phyloP scores from a whole-genome alignment of 2,888 invertebrate genomes.

The Nephrocerus scutellatus region DNA sequence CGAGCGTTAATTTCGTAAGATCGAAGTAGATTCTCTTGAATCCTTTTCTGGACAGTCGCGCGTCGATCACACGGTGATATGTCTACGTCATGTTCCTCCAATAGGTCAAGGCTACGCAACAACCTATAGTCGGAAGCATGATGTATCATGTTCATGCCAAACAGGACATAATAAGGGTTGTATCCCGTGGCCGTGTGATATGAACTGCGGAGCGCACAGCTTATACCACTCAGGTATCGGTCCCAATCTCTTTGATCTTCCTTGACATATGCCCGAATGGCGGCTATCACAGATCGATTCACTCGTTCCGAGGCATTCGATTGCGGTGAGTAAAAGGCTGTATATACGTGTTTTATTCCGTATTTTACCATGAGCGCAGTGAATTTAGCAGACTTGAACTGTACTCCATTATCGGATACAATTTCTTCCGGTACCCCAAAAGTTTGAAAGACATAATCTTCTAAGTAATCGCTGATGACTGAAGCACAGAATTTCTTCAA shows the following conservation, averaged over 20 bases:
- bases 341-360: constrained; percentile 7
- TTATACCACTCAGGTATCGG: background rate
- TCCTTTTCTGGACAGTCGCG: too few species aligned
- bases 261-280: constrained; percentile 5
- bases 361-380: background rate
- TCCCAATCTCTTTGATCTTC: constrained; percentile 4
- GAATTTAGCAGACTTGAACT: constrained; percentile 3
- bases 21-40: too few species aligned
- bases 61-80: too few species aligned
- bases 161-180: constrained; percentile 9
- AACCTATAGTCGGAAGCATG: background rate
- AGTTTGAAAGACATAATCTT: constrained; percentile 19
- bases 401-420: constrained; percentile 4
- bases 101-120: too few species aligned
- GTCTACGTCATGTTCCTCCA: too few species aligned
- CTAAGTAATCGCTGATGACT: too few species aligned
- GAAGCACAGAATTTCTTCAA: too few species aligned
- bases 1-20: too few species aligned
- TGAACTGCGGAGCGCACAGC: constrained; percentile 5
- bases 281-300: constrained; percentile 3
- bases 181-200: constrained; percentile 4
- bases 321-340: constrained; percentile 3
- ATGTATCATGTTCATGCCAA: constrained; percentile 2
- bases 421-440: constrained; percentile 25
- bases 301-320: constrained; percentile 10